These are phyloP conservation scores for Motacilla tschutschensis DNA, from an alignment of 2,113 vertebrate genomes.

Conservation along the genomic window DNA sequence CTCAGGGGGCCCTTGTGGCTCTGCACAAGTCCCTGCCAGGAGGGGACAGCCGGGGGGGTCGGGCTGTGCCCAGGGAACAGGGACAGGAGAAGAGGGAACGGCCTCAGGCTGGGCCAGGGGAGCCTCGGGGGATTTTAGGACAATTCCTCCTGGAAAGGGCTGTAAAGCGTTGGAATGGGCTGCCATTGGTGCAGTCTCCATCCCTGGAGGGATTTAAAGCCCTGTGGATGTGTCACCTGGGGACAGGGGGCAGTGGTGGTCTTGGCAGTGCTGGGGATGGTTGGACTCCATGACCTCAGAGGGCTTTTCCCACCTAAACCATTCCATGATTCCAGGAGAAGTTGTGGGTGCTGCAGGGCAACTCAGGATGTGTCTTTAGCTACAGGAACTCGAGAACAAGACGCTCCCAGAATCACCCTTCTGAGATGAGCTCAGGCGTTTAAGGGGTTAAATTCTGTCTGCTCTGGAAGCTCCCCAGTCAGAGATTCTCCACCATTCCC, in stretches of 20 bases:
- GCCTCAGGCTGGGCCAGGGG: neutral
- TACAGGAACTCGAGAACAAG: neutral
- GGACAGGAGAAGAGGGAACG: neutral
- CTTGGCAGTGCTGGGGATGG: neutral
- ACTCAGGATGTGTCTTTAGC: neutral
- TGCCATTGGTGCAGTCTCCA: neutral
- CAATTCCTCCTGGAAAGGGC: accelerated
- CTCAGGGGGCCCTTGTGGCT: neutral
- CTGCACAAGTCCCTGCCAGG: neutral
- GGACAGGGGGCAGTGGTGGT: neutral
- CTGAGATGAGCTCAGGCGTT: neutral
- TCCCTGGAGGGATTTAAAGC: neutral
- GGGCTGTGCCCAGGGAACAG: neutral
- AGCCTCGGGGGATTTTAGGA: accelerated
- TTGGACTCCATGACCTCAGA: accelerated
- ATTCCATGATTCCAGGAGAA: neutral
- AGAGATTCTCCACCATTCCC: neutral
- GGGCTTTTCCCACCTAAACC: neutral
- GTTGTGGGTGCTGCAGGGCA: neutral
- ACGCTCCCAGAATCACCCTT: accelerated
- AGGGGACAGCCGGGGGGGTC: neutral
- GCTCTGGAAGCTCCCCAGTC: neutral
- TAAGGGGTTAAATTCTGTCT: neutral
- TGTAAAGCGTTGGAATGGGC: accelerated
- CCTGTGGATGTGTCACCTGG: neutral